These are phyloP conservation scores for Chascanopsetta lugubris DNA, from an alignment of 2,113 vertebrate genomes.

Conservation along the genomic window DNA sequence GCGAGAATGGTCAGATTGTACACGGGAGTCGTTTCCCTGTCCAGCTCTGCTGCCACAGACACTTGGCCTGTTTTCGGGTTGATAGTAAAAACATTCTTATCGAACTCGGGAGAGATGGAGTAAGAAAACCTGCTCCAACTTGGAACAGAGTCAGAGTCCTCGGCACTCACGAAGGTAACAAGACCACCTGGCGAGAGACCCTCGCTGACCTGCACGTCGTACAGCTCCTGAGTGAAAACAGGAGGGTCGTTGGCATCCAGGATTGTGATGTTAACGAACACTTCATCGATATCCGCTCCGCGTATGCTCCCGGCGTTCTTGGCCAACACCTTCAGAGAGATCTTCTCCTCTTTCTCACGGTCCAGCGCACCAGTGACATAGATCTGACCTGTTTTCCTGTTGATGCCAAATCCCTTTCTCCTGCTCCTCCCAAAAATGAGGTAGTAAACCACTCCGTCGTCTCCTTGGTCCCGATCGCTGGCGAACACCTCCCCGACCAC, in stretches of 20 bases:
- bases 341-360: conserved; percentile 93
- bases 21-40: conserved; percentile 88
- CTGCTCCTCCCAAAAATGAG: conserved; percentile 93
- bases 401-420: conserved; percentile 92
- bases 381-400: conserved; percentile 89
- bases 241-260: conserved; percentile 97
- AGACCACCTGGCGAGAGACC: conserved; percentile 90
- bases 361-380: conserved; percentile 91
- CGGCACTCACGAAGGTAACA: conserved; percentile 93
- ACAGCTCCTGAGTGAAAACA: conserved; percentile 87
- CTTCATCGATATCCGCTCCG: conserved; percentile 95
- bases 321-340: conserved; percentile 91
- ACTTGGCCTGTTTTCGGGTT: conserved; percentile 95
- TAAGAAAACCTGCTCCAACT: conserved; percentile 98
- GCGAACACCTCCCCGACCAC: conserved; percentile 95
- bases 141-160: conserved; percentile 95
- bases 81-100: conserved; percentile 90
- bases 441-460: conserved; percentile 93
- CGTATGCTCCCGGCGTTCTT: conserved; percentile 94
- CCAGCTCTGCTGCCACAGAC: conserved; percentile 90
- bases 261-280: conserved; percentile 92
- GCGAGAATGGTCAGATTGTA: conserved; percentile 93
- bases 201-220: conserved; percentile 91
- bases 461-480: conserved; percentile 94
- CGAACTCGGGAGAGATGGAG: conserved; percentile 86